These are phyloP conservation scores for Chamaea fasciata DNA, from an alignment of 2,113 vertebrate genomes.

Conservation along the genomic window DNA sequence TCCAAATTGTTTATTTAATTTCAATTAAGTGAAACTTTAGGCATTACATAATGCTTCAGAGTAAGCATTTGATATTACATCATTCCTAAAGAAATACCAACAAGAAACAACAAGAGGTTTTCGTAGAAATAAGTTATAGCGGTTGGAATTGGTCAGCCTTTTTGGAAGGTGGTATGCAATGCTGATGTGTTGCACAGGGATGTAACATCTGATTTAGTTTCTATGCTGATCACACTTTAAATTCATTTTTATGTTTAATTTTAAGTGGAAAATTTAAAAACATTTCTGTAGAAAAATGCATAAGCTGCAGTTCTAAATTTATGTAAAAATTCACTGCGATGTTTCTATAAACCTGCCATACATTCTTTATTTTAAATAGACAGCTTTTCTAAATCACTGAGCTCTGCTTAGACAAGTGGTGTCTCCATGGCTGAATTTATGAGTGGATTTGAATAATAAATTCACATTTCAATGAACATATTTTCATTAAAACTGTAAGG, in stretches of 20 bases:
- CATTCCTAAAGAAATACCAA: not conserved
- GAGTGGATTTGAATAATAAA: slow-evolving; percentile 86
- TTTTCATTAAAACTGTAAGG: slow-evolving; percentile 84
- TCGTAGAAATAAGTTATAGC: not conserved
- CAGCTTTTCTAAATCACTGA: slow-evolving; percentile 84
- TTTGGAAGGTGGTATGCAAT: not conserved
- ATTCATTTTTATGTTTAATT: slow-evolving; percentile 72
- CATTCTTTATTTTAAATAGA: slow-evolving; percentile 87
- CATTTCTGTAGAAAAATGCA: slow-evolving; percentile 74
- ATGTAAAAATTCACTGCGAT: slow-evolving; percentile 80
- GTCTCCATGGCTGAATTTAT: slow-evolving; percentile 83
- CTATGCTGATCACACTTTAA: slow-evolving; percentile 45
- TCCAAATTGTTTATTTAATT: not conserved
- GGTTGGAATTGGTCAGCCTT: not conserved
- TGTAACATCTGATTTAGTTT: slow-evolving; percentile 45
- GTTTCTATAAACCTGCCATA: slow-evolving; percentile 85
- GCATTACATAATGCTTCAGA: not conserved
- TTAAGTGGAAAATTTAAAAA: slow-evolving; percentile 71
- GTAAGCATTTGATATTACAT: not conserved
- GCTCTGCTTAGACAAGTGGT: slow-evolving; percentile 83
- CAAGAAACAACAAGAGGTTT: not conserved
- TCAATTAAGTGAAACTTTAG: not conserved
- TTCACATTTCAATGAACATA: slow-evolving; percentile 87
- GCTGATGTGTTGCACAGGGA: not conserved
- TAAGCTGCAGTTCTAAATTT: slow-evolving; percentile 81